Evolutionary conservation across 2,888 invertebrate genomes (phyloP).

Genomic region (Chaitophorus viminalis): DNA sequence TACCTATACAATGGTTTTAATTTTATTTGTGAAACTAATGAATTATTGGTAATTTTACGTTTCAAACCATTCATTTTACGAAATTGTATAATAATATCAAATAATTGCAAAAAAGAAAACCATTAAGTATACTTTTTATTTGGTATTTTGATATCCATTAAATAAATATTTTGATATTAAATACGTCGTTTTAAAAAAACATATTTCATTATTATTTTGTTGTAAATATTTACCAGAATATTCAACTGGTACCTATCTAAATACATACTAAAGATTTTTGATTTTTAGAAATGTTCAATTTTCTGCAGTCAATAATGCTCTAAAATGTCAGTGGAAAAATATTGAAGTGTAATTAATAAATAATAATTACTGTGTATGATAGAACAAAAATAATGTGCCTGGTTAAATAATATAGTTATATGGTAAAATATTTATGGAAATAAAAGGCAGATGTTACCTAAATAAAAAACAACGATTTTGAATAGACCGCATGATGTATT

Average conservation of each 20-base stretch:
- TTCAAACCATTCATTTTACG: constrained; percentile 2
- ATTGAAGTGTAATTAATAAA: background rate
- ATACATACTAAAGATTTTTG: background rate
- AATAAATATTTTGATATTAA: background rate
- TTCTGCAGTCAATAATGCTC: background rate
- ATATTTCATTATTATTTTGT: background rate
- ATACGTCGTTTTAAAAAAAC: background rate
- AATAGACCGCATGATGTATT: background rate
- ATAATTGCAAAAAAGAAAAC: background rate
- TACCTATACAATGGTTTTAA: background rate
- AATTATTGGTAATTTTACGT: constrained; percentile 16
- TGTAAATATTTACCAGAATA: too few relatives aligned
- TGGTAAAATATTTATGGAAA: background rate
- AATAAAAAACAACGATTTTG: constrained; percentile 2
- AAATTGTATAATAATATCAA: background rate
- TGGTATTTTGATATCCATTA: background rate
- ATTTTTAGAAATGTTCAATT: background rate
- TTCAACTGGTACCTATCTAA: too few relatives aligned
- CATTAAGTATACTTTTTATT: background rate
- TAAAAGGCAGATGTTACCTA: background rate
- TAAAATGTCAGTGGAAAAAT: background rate
- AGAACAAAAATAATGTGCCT: background rate
- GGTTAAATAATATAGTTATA: background rate
- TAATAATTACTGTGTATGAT: too few relatives aligned
- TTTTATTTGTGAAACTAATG: constrained; percentile 10